Percentiles rank a stretch among this genome's conserved stretches.
Conservation (phyloP, 2,113 vertebrate genomes). For the Chloroceryle aenea region DNA sequence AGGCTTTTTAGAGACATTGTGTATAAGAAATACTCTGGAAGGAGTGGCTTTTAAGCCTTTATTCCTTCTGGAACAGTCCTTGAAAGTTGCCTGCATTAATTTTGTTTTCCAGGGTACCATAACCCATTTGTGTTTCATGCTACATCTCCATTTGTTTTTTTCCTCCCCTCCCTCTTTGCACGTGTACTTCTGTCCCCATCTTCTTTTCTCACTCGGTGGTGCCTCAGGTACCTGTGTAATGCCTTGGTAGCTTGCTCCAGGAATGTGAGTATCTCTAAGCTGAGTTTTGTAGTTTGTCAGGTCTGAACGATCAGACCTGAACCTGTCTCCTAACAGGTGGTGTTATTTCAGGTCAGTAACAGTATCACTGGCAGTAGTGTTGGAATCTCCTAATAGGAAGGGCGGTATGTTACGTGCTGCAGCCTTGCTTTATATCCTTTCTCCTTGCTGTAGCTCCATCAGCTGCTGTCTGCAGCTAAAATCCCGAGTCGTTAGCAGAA, state of each 20-base stretch:
- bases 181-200: accelerated
- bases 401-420: background rate
- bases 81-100: background rate
- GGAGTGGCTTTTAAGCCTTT: background rate
- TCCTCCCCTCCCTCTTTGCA: background rate
- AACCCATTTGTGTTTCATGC: background rate
- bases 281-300: background rate
- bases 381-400: background rate
- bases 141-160: background rate
- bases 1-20: background rate
- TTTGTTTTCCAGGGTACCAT: background rate
- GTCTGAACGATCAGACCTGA: background rate
- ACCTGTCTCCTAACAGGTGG: background rate
- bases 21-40: background rate
- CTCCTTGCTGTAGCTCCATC: background rate
- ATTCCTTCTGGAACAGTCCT: background rate
- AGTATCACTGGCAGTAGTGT: background rate
- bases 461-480: background rate
- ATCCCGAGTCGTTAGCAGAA: background rate
- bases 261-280: background rate
- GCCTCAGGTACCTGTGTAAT: background rate
- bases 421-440: background rate
- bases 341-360: background rate
- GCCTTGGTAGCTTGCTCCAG: background rate
- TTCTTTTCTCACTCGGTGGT: background rate